These are phyloP conservation scores for Callospermophilus lateralis DNA, from an alignment of 2,113 vertebrate species.

Conservation along the genomic window DNA sequence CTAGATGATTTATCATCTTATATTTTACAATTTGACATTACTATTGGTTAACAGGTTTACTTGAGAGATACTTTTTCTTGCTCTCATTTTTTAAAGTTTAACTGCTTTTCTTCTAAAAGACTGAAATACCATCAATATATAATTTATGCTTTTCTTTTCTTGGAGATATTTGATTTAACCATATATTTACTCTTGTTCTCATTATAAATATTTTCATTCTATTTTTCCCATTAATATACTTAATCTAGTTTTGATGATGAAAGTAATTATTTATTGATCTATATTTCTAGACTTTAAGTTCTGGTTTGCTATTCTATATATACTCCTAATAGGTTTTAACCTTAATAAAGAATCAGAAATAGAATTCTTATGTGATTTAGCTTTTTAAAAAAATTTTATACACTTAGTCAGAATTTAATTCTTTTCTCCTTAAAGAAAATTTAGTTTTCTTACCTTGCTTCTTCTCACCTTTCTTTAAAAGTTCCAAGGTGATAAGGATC, in stretches of 20 bases:
- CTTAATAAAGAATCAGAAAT: conserved; percentile 18
- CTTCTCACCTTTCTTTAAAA: conserved; percentile 40
- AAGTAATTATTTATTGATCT: conserved; percentile 44
- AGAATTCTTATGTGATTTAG: background rate
- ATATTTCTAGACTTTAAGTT: conserved; percentile 25
- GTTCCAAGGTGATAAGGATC: conserved; percentile 13
- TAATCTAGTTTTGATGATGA: conserved; percentile 25
- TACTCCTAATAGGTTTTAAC: conserved; percentile 18
- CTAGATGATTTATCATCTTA: background rate
- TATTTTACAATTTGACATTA: conserved; percentile 36
- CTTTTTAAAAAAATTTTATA: background rate
- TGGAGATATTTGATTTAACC: conserved; percentile 35
- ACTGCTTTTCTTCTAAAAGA: conserved; percentile 31
- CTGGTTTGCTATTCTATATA: background rate
- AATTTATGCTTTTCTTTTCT: conserved; percentile 49
- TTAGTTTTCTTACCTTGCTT: conserved; percentile 47
- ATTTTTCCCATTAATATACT: conserved; percentile 28
- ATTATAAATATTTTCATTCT: conserved; percentile 46
- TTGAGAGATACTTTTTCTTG: background rate
- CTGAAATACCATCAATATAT: conserved; percentile 18
- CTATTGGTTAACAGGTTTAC: background rate
- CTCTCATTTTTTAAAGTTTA: conserved; percentile 40
- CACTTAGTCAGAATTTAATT: conserved; percentile 54
- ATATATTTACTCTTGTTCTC: conserved; percentile 32
- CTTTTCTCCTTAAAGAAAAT: conserved; percentile 37